These are phyloP conservation scores for Drosophila longiperda DNA, from an alignment of 2,888 invertebrate genomes.

Conservation along the genomic window DNA sequence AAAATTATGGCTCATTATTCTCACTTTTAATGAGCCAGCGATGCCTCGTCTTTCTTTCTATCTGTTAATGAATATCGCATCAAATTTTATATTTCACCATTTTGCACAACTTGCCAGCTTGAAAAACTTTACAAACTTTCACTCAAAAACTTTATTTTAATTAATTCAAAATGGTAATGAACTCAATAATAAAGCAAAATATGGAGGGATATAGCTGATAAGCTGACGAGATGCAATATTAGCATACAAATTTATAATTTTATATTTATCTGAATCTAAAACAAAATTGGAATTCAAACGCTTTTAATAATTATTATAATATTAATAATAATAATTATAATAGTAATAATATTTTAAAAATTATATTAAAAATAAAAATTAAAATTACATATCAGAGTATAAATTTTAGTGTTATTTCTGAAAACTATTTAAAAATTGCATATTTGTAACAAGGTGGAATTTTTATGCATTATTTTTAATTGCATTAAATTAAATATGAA, in stretches of 20 bases:
- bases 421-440: background rate
- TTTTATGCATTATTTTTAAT: background rate
- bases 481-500: background rate
- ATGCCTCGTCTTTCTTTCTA: constrained; percentile 2
- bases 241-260: background rate
- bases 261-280: no score
- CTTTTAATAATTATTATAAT: no score
- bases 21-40: constrained; percentile 10
- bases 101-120: background rate
- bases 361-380: background rate
- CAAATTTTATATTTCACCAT: background rate
- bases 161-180: no score
- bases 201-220: background rate
- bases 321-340: no score
- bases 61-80: constrained; percentile 8
- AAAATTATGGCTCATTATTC: constrained; percentile 19
- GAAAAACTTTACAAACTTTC: background rate
- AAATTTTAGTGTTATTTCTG: background rate
- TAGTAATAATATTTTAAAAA: background rate
- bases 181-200: background rate
- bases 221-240: background rate
- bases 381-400: background rate
- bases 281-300: no score
- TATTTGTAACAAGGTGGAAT: background rate
- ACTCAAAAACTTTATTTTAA: background rate